Evolutionary conservation across 2,888 invertebrate species (phyloP), one percentile per base, ranked within the genome.

Genomic region (Entomobrya multifasciata): DNA sequence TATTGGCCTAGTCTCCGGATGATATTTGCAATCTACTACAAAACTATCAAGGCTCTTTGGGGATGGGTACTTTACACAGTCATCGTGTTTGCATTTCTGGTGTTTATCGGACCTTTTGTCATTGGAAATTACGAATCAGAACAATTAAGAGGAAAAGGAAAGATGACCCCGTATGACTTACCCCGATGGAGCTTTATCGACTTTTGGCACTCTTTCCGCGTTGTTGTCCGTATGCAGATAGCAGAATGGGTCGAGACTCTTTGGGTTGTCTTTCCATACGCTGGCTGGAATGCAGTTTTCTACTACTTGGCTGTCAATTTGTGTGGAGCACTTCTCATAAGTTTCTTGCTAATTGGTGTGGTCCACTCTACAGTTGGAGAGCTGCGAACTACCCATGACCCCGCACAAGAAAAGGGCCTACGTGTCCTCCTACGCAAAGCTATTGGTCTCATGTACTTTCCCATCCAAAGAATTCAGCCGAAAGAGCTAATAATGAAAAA

Each of bases 201-300:
- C 22, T 87, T 77, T 60, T 77, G 77, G 74, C 86, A 87, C 57
- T 86, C 87, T 13, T 80, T 86, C 77, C 57, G 82, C 27, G 11
- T 65, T 4, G 65, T 86, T 5, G 11, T 77, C 5, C 87, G 89
- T 3, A 74, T 82, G 41, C 87, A 82, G 20, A 65, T 81, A 25
- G 87, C 78, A 11, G 89, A 89, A 76, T 81, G 85, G 83, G 30
- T 86, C 20, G 87, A 89, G 57, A 79, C 87, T 1, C 36, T 89
- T 8, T 81, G 87, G 72, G 83, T 76, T 13, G 77, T 78, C 15
- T 30, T 77, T 6, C 72, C 60, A 17, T 70, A 78, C 36, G 77
- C 80, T 0, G 86, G 67, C 30, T n/a, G 17, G 11, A 22, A 11
- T 10, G 83, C 79, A 36, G 47, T 80, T 25, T 11, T 82, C n/a